Evolutionary conservation across 2,888 invertebrate species (phyloP).

Genomic region (Lasioglossum malachurum): DNA sequence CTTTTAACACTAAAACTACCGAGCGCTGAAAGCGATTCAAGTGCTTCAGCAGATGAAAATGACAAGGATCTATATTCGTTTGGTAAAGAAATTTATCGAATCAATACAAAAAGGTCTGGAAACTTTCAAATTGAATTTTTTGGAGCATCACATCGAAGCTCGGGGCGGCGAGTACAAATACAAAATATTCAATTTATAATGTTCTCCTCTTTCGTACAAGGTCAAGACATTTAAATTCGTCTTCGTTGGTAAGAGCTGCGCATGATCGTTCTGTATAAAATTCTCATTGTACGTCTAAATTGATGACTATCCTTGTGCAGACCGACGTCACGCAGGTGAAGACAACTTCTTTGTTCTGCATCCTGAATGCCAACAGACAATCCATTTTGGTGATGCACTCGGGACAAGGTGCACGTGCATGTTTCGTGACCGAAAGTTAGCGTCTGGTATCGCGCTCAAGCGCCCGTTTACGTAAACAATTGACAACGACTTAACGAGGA

Average conservation of each 20-base stretch:
- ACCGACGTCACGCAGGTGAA: background rate
- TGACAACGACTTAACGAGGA: slow-evolving; percentile 57
- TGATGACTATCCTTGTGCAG: background rate
- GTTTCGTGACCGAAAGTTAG: slow-evolving; percentile 35
- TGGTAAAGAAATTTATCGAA: too few relatives aligned
- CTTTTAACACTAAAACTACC: background rate
- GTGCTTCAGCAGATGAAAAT: too few relatives aligned
- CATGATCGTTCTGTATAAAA: background rate
- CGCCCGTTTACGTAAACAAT: slow-evolving; percentile 50
- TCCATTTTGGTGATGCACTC: background rate
- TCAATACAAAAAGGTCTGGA: too few relatives aligned
- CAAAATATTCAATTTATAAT: background rate
- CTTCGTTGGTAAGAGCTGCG: background rate
- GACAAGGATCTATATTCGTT: too few relatives aligned
- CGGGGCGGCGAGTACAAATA: background rate
- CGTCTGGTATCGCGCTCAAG: background rate
- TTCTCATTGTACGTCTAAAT: background rate
- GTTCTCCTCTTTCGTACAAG: background rate
- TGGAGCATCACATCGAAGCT: background rate
- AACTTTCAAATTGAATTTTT: background rate
- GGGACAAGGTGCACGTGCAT: background rate
- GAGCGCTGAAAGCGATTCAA: too few relatives aligned
- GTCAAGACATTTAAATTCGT: background rate
- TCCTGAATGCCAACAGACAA: background rate
- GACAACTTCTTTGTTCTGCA: background rate